Conservation (phyloP, 2,113 vertebrate genomes). For the Amphiprion percula region DNA sequence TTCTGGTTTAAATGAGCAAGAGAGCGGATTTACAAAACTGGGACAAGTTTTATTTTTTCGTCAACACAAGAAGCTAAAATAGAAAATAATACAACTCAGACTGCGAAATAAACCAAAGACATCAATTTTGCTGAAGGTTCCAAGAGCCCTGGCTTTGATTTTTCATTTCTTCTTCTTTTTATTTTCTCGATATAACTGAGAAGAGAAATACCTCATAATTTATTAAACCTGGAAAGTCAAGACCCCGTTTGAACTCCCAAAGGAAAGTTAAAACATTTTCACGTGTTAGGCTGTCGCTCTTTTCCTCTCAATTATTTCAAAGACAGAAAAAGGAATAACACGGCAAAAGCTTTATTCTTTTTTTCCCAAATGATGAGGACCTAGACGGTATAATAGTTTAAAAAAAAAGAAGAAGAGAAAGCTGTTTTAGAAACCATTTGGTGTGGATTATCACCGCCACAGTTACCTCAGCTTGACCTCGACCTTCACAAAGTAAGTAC, state of each 20-base stretch:
- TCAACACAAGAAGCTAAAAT: constrained; percentile 38
- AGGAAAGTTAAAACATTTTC: constrained; percentile 76
- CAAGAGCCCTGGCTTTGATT: constrained; percentile 63
- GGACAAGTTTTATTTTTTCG: constrained; percentile 64
- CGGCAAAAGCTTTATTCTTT: constrained; percentile 67
- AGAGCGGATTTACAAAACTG: constrained; percentile 70
- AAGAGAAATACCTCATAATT: constrained; percentile 84
- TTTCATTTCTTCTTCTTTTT: constrained; percentile 14
- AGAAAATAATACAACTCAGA: constrained; percentile 37
- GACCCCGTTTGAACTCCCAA: constrained; percentile 73
- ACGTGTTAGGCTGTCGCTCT: constrained; percentile 40
- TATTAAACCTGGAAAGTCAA: constrained; percentile 76
- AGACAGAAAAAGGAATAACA: constrained; percentile 55
- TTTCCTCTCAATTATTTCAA: constrained; percentile 37
- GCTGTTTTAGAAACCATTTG: constrained; percentile 58
- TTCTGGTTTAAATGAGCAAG: constrained; percentile 58
- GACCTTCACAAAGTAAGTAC: constrained; percentile 87
- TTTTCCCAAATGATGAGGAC: constrained; percentile 70
- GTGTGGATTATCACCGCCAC: constrained; percentile 83
- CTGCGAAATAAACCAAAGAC: constrained; percentile 83
- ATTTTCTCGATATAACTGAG: constrained; percentile 42
- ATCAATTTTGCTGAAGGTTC: constrained; percentile 57
- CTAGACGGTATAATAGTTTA: constrained; percentile 52
- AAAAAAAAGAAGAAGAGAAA: constrained; percentile 30
- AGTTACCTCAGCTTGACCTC: constrained; percentile 82